Evolutionary conservation across 2,797 vertebrate genomes (phyloP).

Genomic region (Sphenodon punctatus): DNA sequence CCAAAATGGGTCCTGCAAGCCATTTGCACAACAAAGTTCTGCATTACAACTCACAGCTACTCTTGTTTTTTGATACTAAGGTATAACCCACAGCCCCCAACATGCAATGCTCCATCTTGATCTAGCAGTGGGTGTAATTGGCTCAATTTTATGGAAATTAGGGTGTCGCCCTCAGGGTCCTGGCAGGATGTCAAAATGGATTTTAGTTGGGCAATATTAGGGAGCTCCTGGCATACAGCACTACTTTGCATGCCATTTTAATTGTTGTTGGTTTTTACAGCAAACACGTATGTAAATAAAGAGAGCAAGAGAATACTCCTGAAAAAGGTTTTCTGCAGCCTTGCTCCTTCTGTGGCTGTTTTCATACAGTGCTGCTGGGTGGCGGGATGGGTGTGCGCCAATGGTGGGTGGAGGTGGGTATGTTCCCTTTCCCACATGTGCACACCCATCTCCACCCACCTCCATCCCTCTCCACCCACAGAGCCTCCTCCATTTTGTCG

Average conservation of each 20-base stretch:
- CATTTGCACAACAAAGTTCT: background rate
- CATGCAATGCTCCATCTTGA: background rate
- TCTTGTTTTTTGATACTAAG: background rate
- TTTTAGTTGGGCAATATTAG: slow-evolving; percentile 41
- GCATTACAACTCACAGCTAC: background rate
- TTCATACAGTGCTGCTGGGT: no score
- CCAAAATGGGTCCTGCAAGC: background rate
- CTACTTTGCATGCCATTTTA: background rate
- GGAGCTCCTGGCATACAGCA: slow-evolving; percentile 11
- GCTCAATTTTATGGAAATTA: slow-evolving; percentile 16
- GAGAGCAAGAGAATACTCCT: background rate
- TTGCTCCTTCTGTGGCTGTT: background rate
- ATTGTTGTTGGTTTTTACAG: background rate
- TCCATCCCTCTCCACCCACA: no score
- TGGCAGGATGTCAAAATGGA: slow-evolving; percentile 56
- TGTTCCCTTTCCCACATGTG: no score
- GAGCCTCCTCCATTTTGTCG: no score
- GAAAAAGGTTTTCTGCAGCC: background rate
- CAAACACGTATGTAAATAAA: fast-evolving
- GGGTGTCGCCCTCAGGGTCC: slow-evolving; percentile 18
- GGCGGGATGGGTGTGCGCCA: no score
- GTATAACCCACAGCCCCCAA: background rate
- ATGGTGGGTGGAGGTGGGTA: no score
- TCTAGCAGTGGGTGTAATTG: slow-evolving; percentile 42
- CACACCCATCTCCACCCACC: no score